A percentile compares a stretch with the other conserved stretches of the same genome.
Evolutionary conservation across 1,140 invertebrate genomes (phyloP).

Genomic region (Drosophila parvula): DNA sequence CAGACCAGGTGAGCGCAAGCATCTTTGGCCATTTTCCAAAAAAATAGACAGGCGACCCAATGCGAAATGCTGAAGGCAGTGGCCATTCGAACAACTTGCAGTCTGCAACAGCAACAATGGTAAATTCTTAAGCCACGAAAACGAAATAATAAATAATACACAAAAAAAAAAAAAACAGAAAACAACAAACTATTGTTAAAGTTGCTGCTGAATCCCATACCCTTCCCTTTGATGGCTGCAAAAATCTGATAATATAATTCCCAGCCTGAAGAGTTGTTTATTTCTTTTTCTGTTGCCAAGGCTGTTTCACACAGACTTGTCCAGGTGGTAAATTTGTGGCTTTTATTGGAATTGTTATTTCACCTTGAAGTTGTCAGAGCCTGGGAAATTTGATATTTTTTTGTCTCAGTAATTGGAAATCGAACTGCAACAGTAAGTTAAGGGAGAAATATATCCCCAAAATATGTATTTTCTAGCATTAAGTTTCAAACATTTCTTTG

Average conservation of each 20-base stretch:
- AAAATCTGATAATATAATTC: conserved; percentile 17
- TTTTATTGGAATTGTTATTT: neutral
- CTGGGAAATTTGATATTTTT: neutral
- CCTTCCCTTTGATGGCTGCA: conserved; percentile 26
- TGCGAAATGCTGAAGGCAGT: conserved; percentile 27
- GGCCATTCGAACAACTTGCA: neutral
- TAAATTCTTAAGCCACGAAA: conserved; percentile 24
- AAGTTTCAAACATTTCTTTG: neutral
- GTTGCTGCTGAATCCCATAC: neutral
- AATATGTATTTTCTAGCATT: neutral
- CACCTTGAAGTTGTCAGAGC: neutral
- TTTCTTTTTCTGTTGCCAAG: neutral
- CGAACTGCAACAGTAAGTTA: no score
- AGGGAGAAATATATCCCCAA: neutral
- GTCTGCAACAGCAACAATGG: conserved; percentile 1
- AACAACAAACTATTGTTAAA: conserved; percentile 36
- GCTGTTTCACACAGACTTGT: conserved; percentile 34
- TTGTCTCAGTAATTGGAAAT: neutral
- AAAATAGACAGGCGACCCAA: conserved; percentile 37
- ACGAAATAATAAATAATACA: conserved; percentile 1
- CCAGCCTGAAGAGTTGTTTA: neutral
- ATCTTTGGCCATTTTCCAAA: conserved; percentile 33
- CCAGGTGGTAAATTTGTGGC: neutral
- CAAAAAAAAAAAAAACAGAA: neutral
- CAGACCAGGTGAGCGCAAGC: conserved; percentile 2